Conservation (phyloP, 2,113 vertebrate species). For the Pollachius pollachius region DNA sequence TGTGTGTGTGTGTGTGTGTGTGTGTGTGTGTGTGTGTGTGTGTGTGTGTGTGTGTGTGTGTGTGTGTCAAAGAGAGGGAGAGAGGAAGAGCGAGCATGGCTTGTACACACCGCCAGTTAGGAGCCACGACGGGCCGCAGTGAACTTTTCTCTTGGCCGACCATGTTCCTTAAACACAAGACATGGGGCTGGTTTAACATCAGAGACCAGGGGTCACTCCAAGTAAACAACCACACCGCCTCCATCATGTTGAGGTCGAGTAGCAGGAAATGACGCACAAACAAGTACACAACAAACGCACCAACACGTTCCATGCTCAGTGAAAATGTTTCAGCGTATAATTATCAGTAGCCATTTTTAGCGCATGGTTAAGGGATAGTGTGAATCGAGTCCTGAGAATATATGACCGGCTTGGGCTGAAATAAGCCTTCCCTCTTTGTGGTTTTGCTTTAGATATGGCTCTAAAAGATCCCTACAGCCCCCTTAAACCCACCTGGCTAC, state of each 20-base stretch:
- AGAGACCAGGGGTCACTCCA: conserved; percentile 51
- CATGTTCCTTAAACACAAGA: conserved; percentile 8
- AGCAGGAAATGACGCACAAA: conserved; percentile 50
- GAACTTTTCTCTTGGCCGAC: too few species aligned
- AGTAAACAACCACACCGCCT: conserved; percentile 49
- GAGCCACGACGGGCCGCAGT: not conserved
- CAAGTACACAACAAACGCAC: conserved; percentile 48
- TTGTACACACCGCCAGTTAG: conserved; percentile 6
- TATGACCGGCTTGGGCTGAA: conserved; percentile 21
- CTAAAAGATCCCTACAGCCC: too few species aligned
- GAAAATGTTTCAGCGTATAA: conserved; percentile 18
- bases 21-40: too few species aligned
- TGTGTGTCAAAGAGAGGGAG: too few species aligned
- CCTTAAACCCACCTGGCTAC: too few species aligned
- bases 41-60: too few species aligned
- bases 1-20: too few species aligned
- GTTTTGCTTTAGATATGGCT: too few species aligned
- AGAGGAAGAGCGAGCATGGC: too few species aligned
- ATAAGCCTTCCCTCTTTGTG: conserved; percentile 3
- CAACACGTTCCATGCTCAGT: conserved; percentile 33
- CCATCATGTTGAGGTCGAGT: conserved; percentile 24
- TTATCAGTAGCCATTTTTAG: conserved; percentile 43
- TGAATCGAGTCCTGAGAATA: conserved; percentile 46
- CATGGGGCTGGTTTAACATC: conserved; percentile 50
- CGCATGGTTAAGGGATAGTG: conserved; percentile 25